Conservation (phyloP, 1,140 invertebrate species). For the Aphelenchoides avenae region DNA sequence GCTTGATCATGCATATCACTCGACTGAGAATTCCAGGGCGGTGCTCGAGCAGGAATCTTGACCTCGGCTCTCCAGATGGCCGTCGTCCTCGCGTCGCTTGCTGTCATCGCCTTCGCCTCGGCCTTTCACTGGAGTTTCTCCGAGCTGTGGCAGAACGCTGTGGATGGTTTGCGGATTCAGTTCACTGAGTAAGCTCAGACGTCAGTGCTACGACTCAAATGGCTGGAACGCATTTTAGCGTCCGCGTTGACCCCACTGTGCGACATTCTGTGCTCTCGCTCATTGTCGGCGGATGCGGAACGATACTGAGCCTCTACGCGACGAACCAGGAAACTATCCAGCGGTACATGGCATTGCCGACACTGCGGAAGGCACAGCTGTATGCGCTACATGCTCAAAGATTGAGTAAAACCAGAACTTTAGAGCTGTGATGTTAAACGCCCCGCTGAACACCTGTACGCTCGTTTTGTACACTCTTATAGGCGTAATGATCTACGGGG, state of each 20-base stretch:
- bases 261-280: constrained; percentile 39
- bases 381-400: constrained; percentile 25
- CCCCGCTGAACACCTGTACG: constrained; percentile 40
- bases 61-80: constrained; percentile 50
- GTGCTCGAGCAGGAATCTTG: constrained; percentile 46
- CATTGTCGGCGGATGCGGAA: constrained; percentile 38
- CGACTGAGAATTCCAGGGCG: constrained; percentile 42
- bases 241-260: constrained; percentile 44
- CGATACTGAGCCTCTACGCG: constrained; percentile 39
- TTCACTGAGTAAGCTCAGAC: constrained; percentile 19
- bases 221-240: constrained; percentile 33
- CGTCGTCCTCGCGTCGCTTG: constrained; percentile 38
- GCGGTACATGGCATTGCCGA: constrained; percentile 38
- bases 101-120: constrained; percentile 28
- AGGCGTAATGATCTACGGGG: constrained; percentile 38
- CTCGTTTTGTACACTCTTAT: constrained; percentile 32
- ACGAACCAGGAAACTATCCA: constrained; percentile 46
- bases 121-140: constrained; percentile 12
- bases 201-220: too few species aligned
- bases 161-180: constrained; percentile 13
- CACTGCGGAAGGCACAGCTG: constrained; percentile 39
- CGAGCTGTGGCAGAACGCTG: constrained; percentile 11
- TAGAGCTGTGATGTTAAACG: constrained; percentile 45
- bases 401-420: constrained; percentile 18
- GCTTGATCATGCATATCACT: too few species aligned